Conservation (phyloP, 2,888 invertebrate species). For the Heliconius cydno region DNA sequence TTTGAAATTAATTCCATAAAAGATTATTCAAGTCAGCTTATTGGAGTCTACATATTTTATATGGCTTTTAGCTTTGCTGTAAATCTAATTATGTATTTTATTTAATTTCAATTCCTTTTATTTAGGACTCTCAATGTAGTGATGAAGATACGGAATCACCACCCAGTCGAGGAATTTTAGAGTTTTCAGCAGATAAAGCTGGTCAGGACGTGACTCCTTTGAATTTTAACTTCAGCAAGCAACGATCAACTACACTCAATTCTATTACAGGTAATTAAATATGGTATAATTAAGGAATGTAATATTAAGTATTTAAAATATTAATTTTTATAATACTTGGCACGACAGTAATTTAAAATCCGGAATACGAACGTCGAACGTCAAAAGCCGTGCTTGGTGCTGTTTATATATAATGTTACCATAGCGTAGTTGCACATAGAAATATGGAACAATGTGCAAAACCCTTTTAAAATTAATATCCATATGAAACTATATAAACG, state of each 20-base stretch:
- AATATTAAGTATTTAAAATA: conserved; percentile 42
- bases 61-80: neutral
- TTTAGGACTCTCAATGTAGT: conserved; percentile 79
- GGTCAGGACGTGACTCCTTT: conserved; percentile 94
- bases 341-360: conserved; percentile 30
- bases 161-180: conserved; percentile 88
- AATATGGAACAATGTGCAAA: conserved; percentile 68
- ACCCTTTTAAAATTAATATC: conserved; percentile 59
- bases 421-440: conserved; percentile 72
- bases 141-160: conserved; percentile 80
- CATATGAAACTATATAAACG: conserved; percentile 53
- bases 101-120: conserved; percentile 1
- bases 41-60: conserved; percentile 13
- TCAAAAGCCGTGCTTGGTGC: conserved; percentile 53
- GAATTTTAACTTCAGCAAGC: conserved; percentile 90
- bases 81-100: neutral
- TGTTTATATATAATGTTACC: conserved; percentile 49
- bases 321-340: conserved; percentile 30
- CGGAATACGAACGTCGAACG: no score
- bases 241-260: conserved; percentile 88
- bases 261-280: conserved; percentile 87
- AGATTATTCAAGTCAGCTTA: neutral
- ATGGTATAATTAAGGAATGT: conserved; percentile 48
- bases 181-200: conserved; percentile 93
- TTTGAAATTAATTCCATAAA: neutral